Percentiles rank a stretch among this genome's conserved stretches.
These are phyloP conservation scores for Pseudochaenichthys georgianus DNA, from an alignment of 2,797 vertebrate species.

Conservation along the genomic window DNA sequence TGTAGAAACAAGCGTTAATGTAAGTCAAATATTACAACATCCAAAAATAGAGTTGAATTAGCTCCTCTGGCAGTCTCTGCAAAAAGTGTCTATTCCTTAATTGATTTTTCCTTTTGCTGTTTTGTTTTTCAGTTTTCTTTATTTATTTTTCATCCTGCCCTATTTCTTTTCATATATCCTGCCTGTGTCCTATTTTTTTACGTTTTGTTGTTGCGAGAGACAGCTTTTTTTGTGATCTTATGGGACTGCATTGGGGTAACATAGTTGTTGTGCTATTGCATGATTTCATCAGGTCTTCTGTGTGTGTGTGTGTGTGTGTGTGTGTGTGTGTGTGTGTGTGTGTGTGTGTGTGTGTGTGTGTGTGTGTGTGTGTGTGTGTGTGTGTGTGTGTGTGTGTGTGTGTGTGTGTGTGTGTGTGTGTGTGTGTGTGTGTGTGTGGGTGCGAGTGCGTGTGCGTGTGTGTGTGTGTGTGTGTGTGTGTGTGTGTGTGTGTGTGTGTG, in stretches of 20 bases:
- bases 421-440: no score
- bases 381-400: no score
- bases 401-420: no score
- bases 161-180: not conserved
- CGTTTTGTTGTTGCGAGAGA: not conserved
- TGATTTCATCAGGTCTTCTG: not conserved
- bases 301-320: slow-evolving; percentile 18
- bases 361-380: no score
- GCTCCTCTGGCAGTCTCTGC: no score
- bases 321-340: not conserved
- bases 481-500: no score
- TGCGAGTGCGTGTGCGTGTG: no score
- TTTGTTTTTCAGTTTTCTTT: not conserved
- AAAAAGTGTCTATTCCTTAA: not conserved
- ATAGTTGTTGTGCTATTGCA: not conserved
- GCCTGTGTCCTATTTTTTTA: not conserved
- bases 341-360: no score
- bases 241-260: not conserved
- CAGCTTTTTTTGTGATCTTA: not conserved
- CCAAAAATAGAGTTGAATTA: no score
- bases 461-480: no score
- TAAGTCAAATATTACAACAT: not conserved
- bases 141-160: no score
- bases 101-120: not conserved
- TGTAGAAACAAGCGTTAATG: not conserved